Evolutionary conservation across 2,888 invertebrate species (phyloP), one percentile per base, ranked within the genome.

Genomic region (Leucoma salicis): DNA sequence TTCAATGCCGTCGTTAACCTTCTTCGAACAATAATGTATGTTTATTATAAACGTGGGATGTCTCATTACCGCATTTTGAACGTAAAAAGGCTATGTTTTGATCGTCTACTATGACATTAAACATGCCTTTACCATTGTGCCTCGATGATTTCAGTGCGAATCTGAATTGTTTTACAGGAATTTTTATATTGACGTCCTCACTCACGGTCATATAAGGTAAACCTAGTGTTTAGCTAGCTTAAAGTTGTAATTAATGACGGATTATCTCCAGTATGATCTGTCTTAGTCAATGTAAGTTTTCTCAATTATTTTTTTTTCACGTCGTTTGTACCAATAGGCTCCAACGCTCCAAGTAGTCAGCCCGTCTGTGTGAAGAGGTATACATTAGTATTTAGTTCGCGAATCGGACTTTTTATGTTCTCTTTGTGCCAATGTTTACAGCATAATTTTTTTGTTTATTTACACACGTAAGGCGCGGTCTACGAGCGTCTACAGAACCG

Each of bases 21-120:
- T 67, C 66, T 63, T 39, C 43, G 52, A 65, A 66, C 46, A 47
- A 61, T 59, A 70, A 55, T 53, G 69, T 69, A 68, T 61, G 66
- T 70, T 68, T 71, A 71, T 67, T 37, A 61, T 48, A 57, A 52
- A 53, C 49, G 42, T 58, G 53, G 46, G 52, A 46, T 48, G 43
- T 42, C 39, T 31, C 49, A 54, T 36, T 42, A 42, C 49, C 42
- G 43, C 44, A 46, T 53, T 66, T 67, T 64, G 55, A 46, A 60
- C 54, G 46, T 64, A 57, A 49, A 82, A 79, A 84, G 82, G 81
- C 85, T 89, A 88, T 89, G 89, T 89, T 89, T 86, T 89, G 88
- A 74, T 89, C 79, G 63, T 70, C 63, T 66, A 69, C 65, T 66
- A 70, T 47, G 65, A 77, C 80, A 82, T 70, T 7, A 79, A 80